Percentiles rank a stretch among this genome's conserved stretches.
phyloP scores from a whole-genome alignment of 2,113 vertebrate genomes.

The Pseudonaja textilis region DNA sequence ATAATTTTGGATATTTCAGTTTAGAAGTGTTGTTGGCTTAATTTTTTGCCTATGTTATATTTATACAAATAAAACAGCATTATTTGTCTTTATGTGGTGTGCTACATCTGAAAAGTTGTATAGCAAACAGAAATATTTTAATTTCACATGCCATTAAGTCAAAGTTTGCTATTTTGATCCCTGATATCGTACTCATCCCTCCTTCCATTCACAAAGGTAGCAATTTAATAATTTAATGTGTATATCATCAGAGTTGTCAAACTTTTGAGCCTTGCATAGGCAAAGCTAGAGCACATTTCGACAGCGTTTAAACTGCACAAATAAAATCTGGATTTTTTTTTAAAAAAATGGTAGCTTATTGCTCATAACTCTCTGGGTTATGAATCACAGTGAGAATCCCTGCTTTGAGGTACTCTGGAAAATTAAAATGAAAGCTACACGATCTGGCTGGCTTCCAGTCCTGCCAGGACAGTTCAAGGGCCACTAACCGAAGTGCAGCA shows the following conservation, averaged over 20 bases:
- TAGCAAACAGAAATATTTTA: not conserved
- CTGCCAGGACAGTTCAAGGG: not conserved
- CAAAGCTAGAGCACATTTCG: not conserved
- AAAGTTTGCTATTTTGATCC: not conserved
- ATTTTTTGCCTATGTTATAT: not conserved
- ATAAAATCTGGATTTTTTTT: not conserved
- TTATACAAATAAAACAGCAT: not conserved
- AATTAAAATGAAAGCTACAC: not conserved
- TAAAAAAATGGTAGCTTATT: not conserved
- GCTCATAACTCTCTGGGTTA: not conserved
- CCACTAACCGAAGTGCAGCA: not conserved
- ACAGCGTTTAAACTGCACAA: not conserved
- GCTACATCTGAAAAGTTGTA: not conserved
- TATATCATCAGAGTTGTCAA: not conserved
- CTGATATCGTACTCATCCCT: not conserved
- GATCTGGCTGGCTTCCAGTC: not conserved
- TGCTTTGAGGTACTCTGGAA: not conserved
- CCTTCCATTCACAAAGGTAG: not conserved
- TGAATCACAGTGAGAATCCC: not conserved
- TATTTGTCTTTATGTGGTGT: not conserved
- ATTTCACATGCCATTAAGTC: not conserved
- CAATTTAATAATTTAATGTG: not conserved
- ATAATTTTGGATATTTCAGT: constrained; percentile 46
- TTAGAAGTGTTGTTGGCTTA: constrained; percentile 47
- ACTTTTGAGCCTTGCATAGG: not conserved